Percentiles rank a stretch among this genome's conserved stretches.
Evolutionary conservation across 2,797 vertebrate genomes (phyloP).

Genomic region (Antrozous pallidus): DNA sequence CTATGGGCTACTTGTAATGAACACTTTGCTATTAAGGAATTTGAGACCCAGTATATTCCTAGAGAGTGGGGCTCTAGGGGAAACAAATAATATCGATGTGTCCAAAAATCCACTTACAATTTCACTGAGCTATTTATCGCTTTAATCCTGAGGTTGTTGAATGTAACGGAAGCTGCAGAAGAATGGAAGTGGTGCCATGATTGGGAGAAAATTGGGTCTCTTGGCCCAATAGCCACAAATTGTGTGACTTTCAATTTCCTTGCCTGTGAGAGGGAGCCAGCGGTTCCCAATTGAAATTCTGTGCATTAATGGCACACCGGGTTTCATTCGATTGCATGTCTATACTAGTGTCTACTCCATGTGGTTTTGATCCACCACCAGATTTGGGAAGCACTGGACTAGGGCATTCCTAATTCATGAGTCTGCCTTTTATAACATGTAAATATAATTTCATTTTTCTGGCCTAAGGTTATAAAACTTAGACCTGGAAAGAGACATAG

Average conservation of each 20-base stretch:
- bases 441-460: constrained; percentile 3
- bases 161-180: not conserved
- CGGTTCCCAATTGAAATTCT: not conserved
- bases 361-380: not conserved
- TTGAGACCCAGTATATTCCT: not conserved
- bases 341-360: too few species aligned
- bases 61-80: not conserved
- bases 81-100: not conserved
- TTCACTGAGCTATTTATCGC: not conserved
- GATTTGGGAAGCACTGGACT: not conserved
- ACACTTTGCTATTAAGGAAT: not conserved
- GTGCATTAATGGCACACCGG: not conserved
- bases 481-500: not conserved
- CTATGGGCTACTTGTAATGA: not conserved
- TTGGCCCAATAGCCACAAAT: not conserved
- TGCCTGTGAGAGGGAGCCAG: not conserved
- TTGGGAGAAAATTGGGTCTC: not conserved
- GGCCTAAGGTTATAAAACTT: not conserved
- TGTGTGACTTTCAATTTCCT: not conserved
- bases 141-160: not conserved
- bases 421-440: not conserved
- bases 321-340: not conserved
- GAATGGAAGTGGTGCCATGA: not conserved
- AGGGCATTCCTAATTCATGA: not conserved
- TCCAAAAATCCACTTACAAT: not conserved